Conservation (phyloP, 2,888 invertebrate genomes). For the Antheraea yamamai region DNA sequence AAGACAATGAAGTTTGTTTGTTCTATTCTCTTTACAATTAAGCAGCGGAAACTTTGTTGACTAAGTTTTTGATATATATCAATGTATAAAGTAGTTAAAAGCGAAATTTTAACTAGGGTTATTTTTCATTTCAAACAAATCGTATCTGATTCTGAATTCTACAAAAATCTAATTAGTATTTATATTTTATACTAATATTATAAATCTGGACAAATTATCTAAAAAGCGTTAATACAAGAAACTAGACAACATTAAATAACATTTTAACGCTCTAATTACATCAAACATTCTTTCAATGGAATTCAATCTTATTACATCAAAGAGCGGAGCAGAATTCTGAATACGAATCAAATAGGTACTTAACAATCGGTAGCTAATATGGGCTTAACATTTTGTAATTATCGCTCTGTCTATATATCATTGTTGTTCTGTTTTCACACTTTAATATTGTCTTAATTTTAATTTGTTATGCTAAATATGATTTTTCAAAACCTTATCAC, state of each 20-base stretch:
- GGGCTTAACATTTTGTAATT: background rate
- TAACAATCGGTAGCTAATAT: background rate
- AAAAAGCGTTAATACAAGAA: background rate
- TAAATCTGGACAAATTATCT: background rate
- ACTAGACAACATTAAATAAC: background rate
- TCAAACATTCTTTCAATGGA: too few species aligned
- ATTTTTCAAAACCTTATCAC: too few species aligned
- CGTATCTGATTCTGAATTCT: background rate
- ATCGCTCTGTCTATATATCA: background rate
- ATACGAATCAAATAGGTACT: background rate
- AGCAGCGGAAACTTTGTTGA: background rate
- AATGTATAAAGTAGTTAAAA: too few species aligned
- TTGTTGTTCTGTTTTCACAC: too few species aligned
- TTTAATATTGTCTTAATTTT: too few species aligned
- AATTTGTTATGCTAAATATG: too few species aligned
- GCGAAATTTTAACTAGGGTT: background rate
- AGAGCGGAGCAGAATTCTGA: background rate
- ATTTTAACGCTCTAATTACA: background rate
- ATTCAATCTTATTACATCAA: background rate
- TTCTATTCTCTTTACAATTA: conserved; percentile 8
- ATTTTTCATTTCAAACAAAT: background rate
- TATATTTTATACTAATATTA: background rate
- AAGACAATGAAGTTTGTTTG: conserved; percentile 36
- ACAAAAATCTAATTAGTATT: background rate
- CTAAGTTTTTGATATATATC: background rate